Base-by-base conservation (phyloP, 2,888 invertebrate genomes). In the Ennomos fuscantarius region DNA sequence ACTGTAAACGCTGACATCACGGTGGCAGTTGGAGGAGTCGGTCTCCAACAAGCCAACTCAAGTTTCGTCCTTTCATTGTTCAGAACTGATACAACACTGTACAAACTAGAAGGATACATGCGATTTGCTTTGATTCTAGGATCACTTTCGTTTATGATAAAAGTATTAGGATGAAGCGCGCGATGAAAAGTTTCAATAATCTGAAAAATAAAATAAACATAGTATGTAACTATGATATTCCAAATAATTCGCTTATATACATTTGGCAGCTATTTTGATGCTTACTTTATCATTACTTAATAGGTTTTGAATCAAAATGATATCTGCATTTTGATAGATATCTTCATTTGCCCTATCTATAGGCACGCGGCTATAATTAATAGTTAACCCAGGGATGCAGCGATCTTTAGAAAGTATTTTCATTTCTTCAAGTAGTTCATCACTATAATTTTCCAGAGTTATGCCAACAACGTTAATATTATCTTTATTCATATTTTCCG, bases 401-500 rank as follows among this genome's bases (percentile, higher is more conserved):
- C 32, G 55, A 24, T 11, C 13, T 41, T 8, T n/a, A 10, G 45
- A 1, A 6, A 54, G 8, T 9, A 58, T 50, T 24, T 61, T 54
- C 9, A 72, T 62, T 45, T 61, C 44, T 1, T 56, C 40, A 39
- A 63, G 68, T 24, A 73, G 24, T 0, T 33, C 33, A 8, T 13
- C 44, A 15, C 55, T 46, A 11, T 8, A 8, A 12, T 13, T 12
- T 5, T 63, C 12, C 40, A 37, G 44, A 2, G 43, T 47, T 15
- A 76, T 37, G 9, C 59, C 70, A 35, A 74, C 41, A n/a, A 72
- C 58, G 1, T 64, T 65, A 13, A 75, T 46, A 6, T 9, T 46
- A n/a, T 52, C 36, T 54, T 69, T 73, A 11, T 63, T 67, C 2
- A 69, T n/a, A 54, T 78, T 78, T 62, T 76, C 76, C 9, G 66